Base-by-base conservation (phyloP, 53 echinoderm and acorn worm genomes). In the Astropecten irregularis region DNA sequence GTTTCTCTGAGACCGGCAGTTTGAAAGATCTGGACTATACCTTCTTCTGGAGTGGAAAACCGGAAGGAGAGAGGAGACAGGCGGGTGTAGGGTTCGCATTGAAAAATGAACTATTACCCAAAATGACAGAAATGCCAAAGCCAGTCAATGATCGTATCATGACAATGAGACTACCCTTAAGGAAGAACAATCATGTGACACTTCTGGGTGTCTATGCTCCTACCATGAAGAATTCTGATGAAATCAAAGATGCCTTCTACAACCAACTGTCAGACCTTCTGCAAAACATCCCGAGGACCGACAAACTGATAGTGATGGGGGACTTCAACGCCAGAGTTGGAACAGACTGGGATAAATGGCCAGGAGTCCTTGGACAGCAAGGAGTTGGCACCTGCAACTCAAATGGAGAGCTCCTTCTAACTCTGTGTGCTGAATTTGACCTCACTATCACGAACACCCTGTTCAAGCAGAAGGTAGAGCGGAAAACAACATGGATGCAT, bases 401-500 rank as follows among this genome's bases (percentile, higher is more conserved):
- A 79, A 87, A 86, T 65, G 66, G 55, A 16, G 9, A 3, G 18
- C 79, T 81, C 2, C 46, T 87, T 2, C 69, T 87, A 8, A 19
- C 50, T 16, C 13, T 35, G 6, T 79, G 69, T 81, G 42, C 40
- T 9, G 68, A 19, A 51, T 49, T 67, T 55, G 38, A 87, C 34
- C 68, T 87, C 14, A 10, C 53, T 7, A 77, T 86, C 50, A 74
- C 76, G 3, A 85, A 85, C 73, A 60, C 85, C 20, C 21, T 61
- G 4, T 86, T 79, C 35, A 16, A 56, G 2, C 79, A 52, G 11
- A 54, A 55, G 8, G 56, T 36, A 18, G 5, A 40, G 1, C 37
- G 37, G 27, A 68, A 52, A 40, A 87, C 87, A 4, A 37, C 87
- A 3, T 67, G 87, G 68, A 87, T 81, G 79, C 77, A 87, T 15